These are phyloP conservation scores for Hetaerina americana DNA, from an alignment of 1,140 invertebrate species.

Conservation along the genomic window DNA sequence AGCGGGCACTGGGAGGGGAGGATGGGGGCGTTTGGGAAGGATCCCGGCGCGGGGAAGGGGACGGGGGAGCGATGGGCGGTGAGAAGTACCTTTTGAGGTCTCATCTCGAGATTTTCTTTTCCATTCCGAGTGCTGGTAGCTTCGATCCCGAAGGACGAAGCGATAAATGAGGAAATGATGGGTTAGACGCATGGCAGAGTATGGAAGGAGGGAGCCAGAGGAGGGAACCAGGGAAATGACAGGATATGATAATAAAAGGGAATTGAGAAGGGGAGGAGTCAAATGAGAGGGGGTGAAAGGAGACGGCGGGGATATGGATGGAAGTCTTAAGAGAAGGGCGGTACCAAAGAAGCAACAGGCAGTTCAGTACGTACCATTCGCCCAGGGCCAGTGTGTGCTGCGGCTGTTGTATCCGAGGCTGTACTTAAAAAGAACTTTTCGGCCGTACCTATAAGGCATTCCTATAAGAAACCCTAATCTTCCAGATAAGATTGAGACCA, in stretches of 20 bases:
- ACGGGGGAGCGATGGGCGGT: background rate
- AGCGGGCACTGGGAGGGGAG: background rate
- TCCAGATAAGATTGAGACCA: too few species aligned
- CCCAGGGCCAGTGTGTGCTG: too few species aligned
- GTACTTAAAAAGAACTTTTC: too few species aligned
- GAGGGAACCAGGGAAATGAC: too few species aligned
- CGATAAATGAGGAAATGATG: background rate
- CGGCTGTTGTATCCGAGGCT: too few species aligned
- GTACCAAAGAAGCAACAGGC: too few species aligned
- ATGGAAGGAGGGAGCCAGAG: too few species aligned
- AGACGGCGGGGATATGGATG: background rate
- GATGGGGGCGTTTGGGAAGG: background rate
- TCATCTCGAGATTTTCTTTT: background rate
- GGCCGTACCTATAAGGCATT: too few species aligned
- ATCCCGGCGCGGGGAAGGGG: background rate
- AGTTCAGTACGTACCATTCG: too few species aligned
- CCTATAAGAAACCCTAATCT: too few species aligned
- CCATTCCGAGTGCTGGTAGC: too few species aligned
- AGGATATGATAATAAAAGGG: background rate
- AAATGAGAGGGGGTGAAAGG: background rate
- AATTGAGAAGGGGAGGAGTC: background rate
- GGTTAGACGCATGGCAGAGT: background rate
- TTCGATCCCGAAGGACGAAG: background rate
- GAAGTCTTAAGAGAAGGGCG: too few species aligned
- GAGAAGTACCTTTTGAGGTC: background rate